A percentile compares a stretch with the other conserved stretches of the same genome.
Conservation (phyloP, 2,888 invertebrate genomes). For the Callosobruchus maculatus region DNA sequence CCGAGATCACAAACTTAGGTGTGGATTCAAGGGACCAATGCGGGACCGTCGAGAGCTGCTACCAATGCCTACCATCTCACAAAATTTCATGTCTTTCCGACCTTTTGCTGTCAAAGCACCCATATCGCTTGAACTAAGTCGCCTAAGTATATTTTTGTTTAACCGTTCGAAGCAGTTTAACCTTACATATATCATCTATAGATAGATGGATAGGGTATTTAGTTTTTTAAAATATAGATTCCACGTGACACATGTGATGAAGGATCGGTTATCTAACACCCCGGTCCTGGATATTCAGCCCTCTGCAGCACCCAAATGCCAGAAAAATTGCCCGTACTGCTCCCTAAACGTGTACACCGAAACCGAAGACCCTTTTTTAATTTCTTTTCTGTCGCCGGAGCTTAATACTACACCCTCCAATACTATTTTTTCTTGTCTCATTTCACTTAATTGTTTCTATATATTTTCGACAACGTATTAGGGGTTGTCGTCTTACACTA, state of each 20-base stretch:
- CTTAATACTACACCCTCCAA: slow-evolving; percentile 34
- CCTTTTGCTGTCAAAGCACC: too few species aligned
- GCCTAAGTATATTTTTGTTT: too few species aligned
- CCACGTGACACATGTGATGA: not conserved
- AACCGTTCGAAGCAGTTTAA: too few species aligned
- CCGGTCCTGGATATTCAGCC: not conserved
- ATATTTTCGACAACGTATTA: slow-evolving; percentile 33
- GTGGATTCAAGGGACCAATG: too few species aligned
- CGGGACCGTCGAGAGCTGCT: too few species aligned
- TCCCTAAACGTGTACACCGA: slow-evolving; percentile 21
- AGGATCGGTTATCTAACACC: not conserved
- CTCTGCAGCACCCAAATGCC: not conserved
- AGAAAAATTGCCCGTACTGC: slow-evolving; percentile 6
- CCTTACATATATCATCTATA: too few species aligned
- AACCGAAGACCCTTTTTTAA: slow-evolving; percentile 34
- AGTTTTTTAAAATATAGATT: too few species aligned
- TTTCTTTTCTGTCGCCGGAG: slow-evolving; percentile 39
- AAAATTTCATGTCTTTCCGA: too few species aligned
- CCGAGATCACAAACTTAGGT: too few species aligned
- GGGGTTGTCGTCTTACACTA: slow-evolving; percentile 19
- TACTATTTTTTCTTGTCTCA: slow-evolving; percentile 43
- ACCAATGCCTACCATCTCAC: too few species aligned
- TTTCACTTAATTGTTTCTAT: slow-evolving; percentile 45
- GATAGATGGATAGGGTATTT: too few species aligned
- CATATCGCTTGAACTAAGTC: too few species aligned